Evolutionary conservation across 2,797 vertebrate species (phyloP), one percentile per base, ranked within the genome.

Genomic region (Pseudomugil tenellus): DNA sequence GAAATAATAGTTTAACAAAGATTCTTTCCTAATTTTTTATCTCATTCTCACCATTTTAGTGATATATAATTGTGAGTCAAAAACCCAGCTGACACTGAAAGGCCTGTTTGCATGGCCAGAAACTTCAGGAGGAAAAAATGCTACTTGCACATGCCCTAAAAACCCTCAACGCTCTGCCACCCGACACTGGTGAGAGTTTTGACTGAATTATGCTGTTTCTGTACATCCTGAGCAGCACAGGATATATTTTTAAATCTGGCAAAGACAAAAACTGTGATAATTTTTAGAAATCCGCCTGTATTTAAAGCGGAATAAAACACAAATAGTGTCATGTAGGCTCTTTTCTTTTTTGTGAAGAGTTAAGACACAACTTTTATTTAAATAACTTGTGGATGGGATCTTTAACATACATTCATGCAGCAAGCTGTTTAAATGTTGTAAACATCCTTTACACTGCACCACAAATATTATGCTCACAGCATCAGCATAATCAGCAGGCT

Each of bases 41-140:
- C 0, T 0, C 35, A 25, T n/a, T 56, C 51, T 51, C 4, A 3
- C 11, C 43, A n/a, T 35, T 67, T 16, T 32, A 92, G 92, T 84
- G 34, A 73, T 81, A 46, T 62, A 85, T 2, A 34, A 48, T 13
- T 95, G 94, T 49, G 48, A 52, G 0, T 56, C 69, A 14, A 80
- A 90, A 57, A 80, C 57, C 2, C 77, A 78, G 16, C 86, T 84
- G 35, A 92, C 89, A 0, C 80, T 80, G 52, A 87, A 90, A 63
- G 94, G 94, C 13, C 54, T 81, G 67, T 95, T 94, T 46, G 5
- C 34, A 1, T 95, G 95, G 95, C 80, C 77, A 0, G 26, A 58
- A 31, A 93, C 80, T 13, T 34, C n/a, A 19, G 90, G 91, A 54
- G 76, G 90, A 26, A 51, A 13, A 64, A 84, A 31, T 0, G 76